phyloP scores from a whole-genome alignment of 2,797 vertebrate genomes.

The Remorina albescens region DNA sequence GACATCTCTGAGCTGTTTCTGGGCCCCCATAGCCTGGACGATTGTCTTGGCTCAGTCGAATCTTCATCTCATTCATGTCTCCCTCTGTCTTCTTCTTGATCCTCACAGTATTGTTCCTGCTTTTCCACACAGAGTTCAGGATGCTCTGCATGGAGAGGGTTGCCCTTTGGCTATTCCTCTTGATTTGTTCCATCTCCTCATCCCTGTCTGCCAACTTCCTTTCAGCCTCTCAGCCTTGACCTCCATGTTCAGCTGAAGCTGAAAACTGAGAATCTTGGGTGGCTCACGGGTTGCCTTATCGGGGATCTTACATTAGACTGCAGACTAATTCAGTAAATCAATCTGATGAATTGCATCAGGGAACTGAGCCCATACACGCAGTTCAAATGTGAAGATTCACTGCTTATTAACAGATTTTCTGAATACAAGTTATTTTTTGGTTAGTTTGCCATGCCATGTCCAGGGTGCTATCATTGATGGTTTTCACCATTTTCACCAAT shows the following conservation, averaged over 20 bases:
- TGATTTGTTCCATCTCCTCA: conserved; percentile 50
- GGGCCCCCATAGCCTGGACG: conserved; percentile 81
- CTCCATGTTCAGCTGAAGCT: conserved; percentile 34
- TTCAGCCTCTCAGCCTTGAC: conserved; percentile 56
- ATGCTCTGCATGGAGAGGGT: conserved; percentile 73
- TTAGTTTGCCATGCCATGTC: not conserved
- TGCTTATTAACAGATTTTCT: conserved; percentile 9
- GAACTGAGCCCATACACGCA: not conserved
- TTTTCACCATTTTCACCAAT: not conserved
- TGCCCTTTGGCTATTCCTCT: conserved; percentile 81
- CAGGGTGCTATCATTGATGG: not conserved
- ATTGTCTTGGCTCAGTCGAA: conserved; percentile 87
- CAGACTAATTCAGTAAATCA: conserved; percentile 47
- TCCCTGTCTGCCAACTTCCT: conserved; percentile 51
- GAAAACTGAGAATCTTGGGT: conserved; percentile 82
- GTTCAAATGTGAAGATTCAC: conserved; percentile 20
- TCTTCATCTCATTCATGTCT: conserved; percentile 86
- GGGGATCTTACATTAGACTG: conserved; percentile 16
- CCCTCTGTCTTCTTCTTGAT: conserved; percentile 89
- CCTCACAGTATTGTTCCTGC: conserved; percentile 79
- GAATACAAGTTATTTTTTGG: not conserved
- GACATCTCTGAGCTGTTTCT: conserved; percentile 84
- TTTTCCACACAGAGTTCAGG: conserved; percentile 27
- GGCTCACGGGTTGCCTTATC: conserved; percentile 81
- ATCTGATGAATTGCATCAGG: conserved; percentile 29